phyloP scores from a whole-genome alignment of 2,113 vertebrate species.

The Furnarius figulus region DNA sequence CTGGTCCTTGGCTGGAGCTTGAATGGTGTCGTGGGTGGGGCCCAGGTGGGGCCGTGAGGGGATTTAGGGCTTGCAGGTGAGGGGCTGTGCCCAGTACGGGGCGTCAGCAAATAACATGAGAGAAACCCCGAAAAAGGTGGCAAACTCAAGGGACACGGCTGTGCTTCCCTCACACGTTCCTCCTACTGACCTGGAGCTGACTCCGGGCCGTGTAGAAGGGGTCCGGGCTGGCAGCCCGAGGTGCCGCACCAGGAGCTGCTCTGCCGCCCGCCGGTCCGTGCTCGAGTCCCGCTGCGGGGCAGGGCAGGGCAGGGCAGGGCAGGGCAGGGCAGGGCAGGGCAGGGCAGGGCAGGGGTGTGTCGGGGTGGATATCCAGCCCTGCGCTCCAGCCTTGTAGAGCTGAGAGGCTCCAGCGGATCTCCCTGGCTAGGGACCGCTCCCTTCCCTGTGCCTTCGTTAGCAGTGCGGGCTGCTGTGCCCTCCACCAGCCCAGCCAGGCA shows the following conservation, averaged over 20 bases:
- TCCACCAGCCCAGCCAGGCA: rapidly evolving
- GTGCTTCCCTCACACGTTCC: rapidly evolving
- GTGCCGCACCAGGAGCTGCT: neutral
- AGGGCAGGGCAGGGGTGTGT: neutral
- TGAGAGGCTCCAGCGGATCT: neutral
- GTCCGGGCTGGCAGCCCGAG: neutral
- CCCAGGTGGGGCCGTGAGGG: neutral
- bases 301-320: neutral
- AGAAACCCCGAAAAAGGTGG: neutral
- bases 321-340: neutral
- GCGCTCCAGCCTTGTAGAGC: neutral
- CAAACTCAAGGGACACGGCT: rapidly evolving
- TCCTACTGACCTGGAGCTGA: neutral
- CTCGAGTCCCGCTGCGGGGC: neutral
- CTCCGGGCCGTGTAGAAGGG: neutral
- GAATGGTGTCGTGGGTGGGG: neutral
- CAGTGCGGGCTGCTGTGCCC: neutral
- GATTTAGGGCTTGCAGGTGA: neutral
- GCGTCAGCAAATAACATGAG: rapidly evolving
- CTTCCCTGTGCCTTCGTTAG: rapidly evolving
- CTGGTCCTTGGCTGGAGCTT: neutral
- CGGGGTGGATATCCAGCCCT: rapidly evolving
- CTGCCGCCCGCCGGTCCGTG: neutral
- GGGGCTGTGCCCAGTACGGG: rapidly evolving
- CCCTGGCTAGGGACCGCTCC: neutral